Base-by-base conservation (phyloP, 2,888 invertebrate species). In the Melanostoma scalare region DNA sequence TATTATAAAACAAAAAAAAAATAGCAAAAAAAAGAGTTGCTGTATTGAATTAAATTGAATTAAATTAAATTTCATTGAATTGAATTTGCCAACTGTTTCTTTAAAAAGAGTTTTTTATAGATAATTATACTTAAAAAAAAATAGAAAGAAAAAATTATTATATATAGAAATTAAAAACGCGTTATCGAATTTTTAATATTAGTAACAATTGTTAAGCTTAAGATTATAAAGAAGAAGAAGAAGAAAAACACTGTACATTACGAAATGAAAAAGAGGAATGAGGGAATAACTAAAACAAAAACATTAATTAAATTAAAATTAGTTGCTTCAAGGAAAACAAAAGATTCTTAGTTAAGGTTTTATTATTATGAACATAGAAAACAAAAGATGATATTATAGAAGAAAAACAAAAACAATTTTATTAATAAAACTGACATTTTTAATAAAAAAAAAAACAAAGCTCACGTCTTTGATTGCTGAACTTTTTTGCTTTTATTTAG, bases 121-220 rank as follows among this genome's bases (percentile, higher is more conserved):
- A 63, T 38, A 42, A 42, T 8, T 9, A 42, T 53, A 67, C 38
- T 30, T 48, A 63, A 38, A 44, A 44, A 42, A 53, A 53, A 42
- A 53, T 20, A 53, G 6, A 53, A 40, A 40, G 31, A 50, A 50
- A 53, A 44, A 60, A 20, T 20, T 20, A 20, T 1, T 61, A 61
- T 50, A n/a, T 48, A 73, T 69, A 78, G 67, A 68, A 20, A 20
- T 20, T 20, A 20, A 20, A 73, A 82, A 73, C 53, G 84, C 74
- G 74, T 84, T 84, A 79, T 84, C 84, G 84, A 84, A 84, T 84
- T 84, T 84, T 84, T 67, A 84, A 75, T 3, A 79, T 79, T 79
- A 84, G 71, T 79, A 40, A 79, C 50, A 75, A 75, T 74, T 78
- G 74, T 71, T 75, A 78, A 71, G 79, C 84, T 84, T 84, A 82